Base-by-base conservation (phyloP, 2,113 vertebrate species). In the Semicossyphus pulcher region DNA sequence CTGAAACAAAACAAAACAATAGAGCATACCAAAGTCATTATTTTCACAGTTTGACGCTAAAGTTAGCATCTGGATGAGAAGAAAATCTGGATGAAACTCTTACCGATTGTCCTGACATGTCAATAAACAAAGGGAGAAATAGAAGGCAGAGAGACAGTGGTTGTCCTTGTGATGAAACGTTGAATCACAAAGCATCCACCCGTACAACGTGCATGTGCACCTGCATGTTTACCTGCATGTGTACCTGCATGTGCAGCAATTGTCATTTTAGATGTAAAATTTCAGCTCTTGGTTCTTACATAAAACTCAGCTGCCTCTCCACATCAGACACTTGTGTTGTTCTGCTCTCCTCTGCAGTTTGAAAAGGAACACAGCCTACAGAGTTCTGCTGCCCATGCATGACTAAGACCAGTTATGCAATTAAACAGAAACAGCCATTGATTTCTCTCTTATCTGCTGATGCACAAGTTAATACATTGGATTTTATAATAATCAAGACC, bases 341-440 rank as follows among this genome's bases (percentile, higher is more conserved):
- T 60, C 53, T 48, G 20, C 52, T 72, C 62, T 72, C 47, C 74
- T 76, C 61, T 81, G 82, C 70, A 67, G 56, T 60, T 23, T 54
- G 29, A 58, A 76, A 72, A 60, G 42, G 45, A 73, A 47, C 64
- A 82, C 82, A 78, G 78, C 83, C 80, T 39, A 68, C 84, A 59
- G 71, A 72, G 39, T 63, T 76, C 32, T 48, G 62, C 64, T 67
- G 32, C 67, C 87, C 76, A 71, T 68, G 80, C 74, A 70, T 82
- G 81, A 86, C 76, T 76, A 76, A 84, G 44, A 70, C 16, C 18
- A 61, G 77, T 87, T 86, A 88, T 70, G 65, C 79, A 86, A 81
- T 83, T 20, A 62, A 31, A 63, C 62, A 64, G 80, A 39, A 74
- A 57, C 44, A 64, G 36, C 36, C 41, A 70, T 41, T 67, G 67